These are phyloP conservation scores for Lochmaea capreae DNA, from an alignment of 2,888 invertebrate genomes.

Conservation along the genomic window DNA sequence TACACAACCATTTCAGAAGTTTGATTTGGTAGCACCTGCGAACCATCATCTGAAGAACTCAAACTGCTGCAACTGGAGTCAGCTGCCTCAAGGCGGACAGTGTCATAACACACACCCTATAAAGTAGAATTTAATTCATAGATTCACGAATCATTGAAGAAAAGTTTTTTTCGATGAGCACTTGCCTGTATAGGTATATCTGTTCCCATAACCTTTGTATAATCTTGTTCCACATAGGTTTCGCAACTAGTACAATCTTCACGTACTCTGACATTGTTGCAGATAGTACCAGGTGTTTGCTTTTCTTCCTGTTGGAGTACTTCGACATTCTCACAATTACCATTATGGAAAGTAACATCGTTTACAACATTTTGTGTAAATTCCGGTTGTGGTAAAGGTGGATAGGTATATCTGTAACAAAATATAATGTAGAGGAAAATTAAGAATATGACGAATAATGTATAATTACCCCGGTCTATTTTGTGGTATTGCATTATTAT, in stretches of 20 bases:
- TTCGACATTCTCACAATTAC: slow-evolving; percentile 53
- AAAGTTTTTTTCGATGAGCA: background rate
- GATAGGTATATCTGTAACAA: slow-evolving; percentile 51
- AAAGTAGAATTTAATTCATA: background rate
- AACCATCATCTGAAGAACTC: slow-evolving; percentile 64
- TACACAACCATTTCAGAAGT: slow-evolving; percentile 63
- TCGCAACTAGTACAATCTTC: slow-evolving; percentile 60
- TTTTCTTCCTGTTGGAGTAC: slow-evolving; percentile 52
- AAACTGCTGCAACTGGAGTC: slow-evolving; percentile 71
- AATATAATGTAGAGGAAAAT: background rate
- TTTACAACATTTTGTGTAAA: slow-evolving; percentile 56
- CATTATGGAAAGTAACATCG: slow-evolving; percentile 58
- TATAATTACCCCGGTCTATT: slow-evolving; percentile 12
- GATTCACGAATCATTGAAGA: background rate
- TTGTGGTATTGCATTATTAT: slow-evolving; percentile 35
- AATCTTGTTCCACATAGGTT: slow-evolving; percentile 55
- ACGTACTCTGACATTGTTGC: slow-evolving; percentile 46
- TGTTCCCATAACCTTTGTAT: slow-evolving; percentile 62
- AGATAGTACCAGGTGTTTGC: slow-evolving; percentile 53
- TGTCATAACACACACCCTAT: slow-evolving; percentile 67
- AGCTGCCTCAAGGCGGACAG: slow-evolving; percentile 71
- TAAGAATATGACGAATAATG: background rate
- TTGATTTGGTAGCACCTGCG: slow-evolving; percentile 56
- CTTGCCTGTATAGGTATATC: slow-evolving; percentile 56
- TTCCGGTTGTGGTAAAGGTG: slow-evolving; percentile 62